Evolutionary conservation across 2,113 vertebrate species (phyloP).

Genomic region (Mirza zaza): DNA sequence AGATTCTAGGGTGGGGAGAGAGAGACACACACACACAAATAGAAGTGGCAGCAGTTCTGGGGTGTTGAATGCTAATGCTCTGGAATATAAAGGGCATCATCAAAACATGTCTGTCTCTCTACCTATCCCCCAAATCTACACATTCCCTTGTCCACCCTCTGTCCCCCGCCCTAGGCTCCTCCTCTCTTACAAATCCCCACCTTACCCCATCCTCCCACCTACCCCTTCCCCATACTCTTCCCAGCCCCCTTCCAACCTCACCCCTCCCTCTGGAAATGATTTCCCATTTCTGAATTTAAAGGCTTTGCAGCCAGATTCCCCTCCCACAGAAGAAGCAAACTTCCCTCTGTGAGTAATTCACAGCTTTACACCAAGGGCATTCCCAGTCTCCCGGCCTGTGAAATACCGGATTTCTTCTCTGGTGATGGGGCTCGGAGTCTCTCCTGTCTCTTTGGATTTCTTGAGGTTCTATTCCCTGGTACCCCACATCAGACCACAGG

Average conservation of each 20-base stretch:
- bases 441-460: not conserved
- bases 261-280: not conserved
- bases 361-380: constrained; percentile 48
- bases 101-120: not conserved
- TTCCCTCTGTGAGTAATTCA: constrained; percentile 19
- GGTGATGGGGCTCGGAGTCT: fast-evolving
- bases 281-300: constrained; percentile 28
- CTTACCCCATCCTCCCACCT: not conserved
- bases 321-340: constrained; percentile 22
- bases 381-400: not conserved
- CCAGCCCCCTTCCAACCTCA: not conserved
- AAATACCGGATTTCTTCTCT: not conserved
- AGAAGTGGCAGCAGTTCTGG: not conserved
- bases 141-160: no score
- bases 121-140: not conserved
- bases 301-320: constrained; percentile 10
- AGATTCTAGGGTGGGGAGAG: not conserved
- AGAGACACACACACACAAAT: not conserved
- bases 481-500: not conserved
- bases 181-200: not conserved
- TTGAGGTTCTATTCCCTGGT: not conserved
- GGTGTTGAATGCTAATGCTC: not conserved
- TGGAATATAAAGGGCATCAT: not conserved
- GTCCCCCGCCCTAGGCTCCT: not conserved
- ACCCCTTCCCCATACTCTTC: not conserved